These are phyloP conservation scores for Callionymus lyra DNA, from an alignment of 2,113 vertebrate genomes.

Conservation along the genomic window DNA sequence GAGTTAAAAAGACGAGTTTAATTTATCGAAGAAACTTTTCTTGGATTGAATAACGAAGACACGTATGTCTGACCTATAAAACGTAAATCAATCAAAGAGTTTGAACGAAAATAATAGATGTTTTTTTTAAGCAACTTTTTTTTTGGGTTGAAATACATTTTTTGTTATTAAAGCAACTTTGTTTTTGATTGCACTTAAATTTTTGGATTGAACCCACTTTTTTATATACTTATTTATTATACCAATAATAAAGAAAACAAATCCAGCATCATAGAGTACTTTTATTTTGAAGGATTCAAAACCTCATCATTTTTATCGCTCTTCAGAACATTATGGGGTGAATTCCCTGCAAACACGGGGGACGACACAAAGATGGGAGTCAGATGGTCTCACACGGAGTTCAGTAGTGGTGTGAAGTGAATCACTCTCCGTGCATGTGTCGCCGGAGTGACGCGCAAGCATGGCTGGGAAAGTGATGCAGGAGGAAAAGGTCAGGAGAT, in stretches of 20 bases:
- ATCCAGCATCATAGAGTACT: neutral
- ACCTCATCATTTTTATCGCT: neutral
- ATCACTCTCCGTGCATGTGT: conserved; percentile 15
- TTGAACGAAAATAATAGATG: too few species aligned
- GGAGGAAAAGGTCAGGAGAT: conserved; percentile 70
- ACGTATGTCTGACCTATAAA: too few species aligned
- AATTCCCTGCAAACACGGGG: neutral
- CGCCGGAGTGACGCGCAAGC: conserved; percentile 18
- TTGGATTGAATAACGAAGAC: too few species aligned
- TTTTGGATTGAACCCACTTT: neutral
- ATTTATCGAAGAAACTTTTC: too few species aligned
- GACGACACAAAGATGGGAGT: too few species aligned
- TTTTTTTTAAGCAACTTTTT: too few species aligned
- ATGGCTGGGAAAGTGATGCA: conserved; percentile 53
- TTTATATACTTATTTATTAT: too few species aligned
- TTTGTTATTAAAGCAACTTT: too few species aligned
- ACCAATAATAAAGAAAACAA: neutral
- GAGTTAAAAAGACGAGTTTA: too few species aligned
- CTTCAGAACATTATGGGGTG: neutral
- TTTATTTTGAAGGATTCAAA: neutral
- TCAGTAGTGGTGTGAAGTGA: conserved; percentile 44
- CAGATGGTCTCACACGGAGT: conserved; percentile 37
- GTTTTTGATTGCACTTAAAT: too few species aligned
- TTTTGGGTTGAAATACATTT: too few species aligned
- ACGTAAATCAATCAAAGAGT: too few species aligned